Evolutionary conservation across 2,113 vertebrate genomes (phyloP).

Genomic region (Nymphicus hollandicus): DNA sequence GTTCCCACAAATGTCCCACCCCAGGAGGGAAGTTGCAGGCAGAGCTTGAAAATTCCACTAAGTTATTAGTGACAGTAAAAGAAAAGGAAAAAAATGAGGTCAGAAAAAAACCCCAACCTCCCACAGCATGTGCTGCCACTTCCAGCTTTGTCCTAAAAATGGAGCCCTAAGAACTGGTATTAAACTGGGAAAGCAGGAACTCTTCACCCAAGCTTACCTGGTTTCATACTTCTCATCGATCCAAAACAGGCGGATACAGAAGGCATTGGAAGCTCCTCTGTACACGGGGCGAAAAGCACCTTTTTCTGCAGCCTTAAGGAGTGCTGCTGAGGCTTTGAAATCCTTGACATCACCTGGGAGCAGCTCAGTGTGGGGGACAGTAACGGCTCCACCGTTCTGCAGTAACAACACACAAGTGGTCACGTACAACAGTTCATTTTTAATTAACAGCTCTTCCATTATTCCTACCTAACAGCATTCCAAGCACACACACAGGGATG

Average conservation of each 20-base stretch:
- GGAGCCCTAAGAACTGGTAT: not conserved
- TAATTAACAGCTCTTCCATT: not conserved
- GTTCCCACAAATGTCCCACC: not conserved
- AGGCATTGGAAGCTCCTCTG: conserved; percentile 63
- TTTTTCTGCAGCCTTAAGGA: not conserved
- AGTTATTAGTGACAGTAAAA: not conserved
- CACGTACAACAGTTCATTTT: not conserved
- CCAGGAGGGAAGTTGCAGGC: not conserved
- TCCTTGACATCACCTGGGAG: not conserved
- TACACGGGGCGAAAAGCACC: conserved; percentile 35
- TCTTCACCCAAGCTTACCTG: conserved; percentile 69
- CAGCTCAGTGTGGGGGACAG: not conserved
- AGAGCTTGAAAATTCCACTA: not conserved
- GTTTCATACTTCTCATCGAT: conserved; percentile 81
- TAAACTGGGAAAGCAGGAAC: not conserved
- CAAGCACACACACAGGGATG: not conserved
- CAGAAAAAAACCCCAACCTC: not conserved
- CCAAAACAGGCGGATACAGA: conserved; percentile 82
- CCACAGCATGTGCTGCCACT: not conserved
- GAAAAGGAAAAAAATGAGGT: not conserved
- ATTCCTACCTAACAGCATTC: not conserved
- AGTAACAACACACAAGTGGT: not conserved
- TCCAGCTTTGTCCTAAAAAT: not conserved
- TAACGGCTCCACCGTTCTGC: not conserved
- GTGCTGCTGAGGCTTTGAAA: not conserved